Evolutionary conservation across 2,113 vertebrate genomes (phyloP), one percentile per base, ranked within the genome.

Genomic region (Rissa tridactyla): DNA sequence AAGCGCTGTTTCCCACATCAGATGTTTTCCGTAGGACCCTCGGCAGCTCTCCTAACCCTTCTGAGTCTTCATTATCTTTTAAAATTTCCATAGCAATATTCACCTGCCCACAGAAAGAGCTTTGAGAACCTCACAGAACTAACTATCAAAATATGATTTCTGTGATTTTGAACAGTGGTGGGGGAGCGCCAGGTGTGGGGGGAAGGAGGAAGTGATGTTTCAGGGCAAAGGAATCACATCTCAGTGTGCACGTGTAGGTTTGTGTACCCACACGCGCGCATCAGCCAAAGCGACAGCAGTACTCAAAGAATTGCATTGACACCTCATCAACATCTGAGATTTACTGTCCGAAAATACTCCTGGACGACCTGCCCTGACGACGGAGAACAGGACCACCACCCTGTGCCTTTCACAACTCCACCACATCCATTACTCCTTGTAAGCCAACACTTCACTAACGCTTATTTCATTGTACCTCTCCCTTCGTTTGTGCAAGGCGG

Each of bases 241-340:
- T 38, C 52, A 17, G 7, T 6, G 6, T 69, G 27, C 13, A 20
- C 0, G 0, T 11, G 7, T 32, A 11, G 6, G 11, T 40, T 72
- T 55, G 20, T 46, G 3, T n/a, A 36, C 52, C 34, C 57, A 17
- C 1, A 4, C 10, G 40, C 3, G 18, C 5, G 5, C 3, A 16
- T 13, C 55, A 42, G 10, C 6, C 4, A 27, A 69, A 73, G 14
- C 7, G 5, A 38, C 16, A 76, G 16, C 8, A 22, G 10, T 23
- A 15, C 30, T 68, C 14, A 51, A 71, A 65, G 6, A 42, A 11
- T 40, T 76, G 6, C 13, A 40, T 15, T 13, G 15, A 34, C 8
- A 40, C 6, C 11, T 62, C 25, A 25, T n/a, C 12, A 51, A 29
- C 14, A 71, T 49, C 30, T 68, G n/a, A 66, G 18, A 60, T 64